phyloP scores from a whole-genome alignment of 2,113 vertebrate genomes.

The Nansenia antarctica region DNA sequence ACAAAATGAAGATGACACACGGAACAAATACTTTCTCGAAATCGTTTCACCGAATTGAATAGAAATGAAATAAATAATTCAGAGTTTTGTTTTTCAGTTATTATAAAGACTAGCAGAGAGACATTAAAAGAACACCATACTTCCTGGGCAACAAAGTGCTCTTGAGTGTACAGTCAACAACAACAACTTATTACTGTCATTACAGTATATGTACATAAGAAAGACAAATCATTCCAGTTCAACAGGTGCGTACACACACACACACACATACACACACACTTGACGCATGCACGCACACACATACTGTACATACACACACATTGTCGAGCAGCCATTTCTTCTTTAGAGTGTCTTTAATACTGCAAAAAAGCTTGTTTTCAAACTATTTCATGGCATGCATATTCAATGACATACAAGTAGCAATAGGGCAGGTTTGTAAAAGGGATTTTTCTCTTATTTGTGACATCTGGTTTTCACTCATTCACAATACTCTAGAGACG shows the following conservation, averaged over 20 bases:
- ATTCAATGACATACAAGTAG: conserved; percentile 52
- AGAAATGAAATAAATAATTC: conserved; percentile 49
- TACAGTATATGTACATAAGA: conserved; percentile 31
- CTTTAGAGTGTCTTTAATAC: conserved; percentile 42
- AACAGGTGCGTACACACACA: conserved; percentile 23
- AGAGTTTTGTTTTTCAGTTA: conserved; percentile 23
- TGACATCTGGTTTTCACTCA: conserved; percentile 12
- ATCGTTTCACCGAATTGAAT: conserved; percentile 36
- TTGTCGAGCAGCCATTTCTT: conserved; percentile 48
- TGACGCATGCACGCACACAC: conserved; percentile 17
- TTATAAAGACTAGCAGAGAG: conserved; percentile 49
- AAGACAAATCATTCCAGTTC: conserved; percentile 18
- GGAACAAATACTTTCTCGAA: conserved; percentile 38
- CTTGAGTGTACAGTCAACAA: conserved; percentile 29
- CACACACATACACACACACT: conserved; percentile 17
- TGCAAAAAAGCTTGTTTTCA: conserved; percentile 30
- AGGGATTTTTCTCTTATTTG: conserved; percentile 4
- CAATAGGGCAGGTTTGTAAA: conserved; percentile 31
- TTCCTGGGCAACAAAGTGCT: conserved; percentile 28
- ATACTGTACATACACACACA: conserved; percentile 32
- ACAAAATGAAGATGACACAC: conserved; percentile 56
- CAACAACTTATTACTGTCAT: conserved; percentile 15
- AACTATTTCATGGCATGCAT: conserved; percentile 68
- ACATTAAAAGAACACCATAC: conserved; percentile 50
- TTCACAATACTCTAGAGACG: neutral